Conservation (phyloP, 2,888 invertebrate species). For the Apamea crenata region DNA sequence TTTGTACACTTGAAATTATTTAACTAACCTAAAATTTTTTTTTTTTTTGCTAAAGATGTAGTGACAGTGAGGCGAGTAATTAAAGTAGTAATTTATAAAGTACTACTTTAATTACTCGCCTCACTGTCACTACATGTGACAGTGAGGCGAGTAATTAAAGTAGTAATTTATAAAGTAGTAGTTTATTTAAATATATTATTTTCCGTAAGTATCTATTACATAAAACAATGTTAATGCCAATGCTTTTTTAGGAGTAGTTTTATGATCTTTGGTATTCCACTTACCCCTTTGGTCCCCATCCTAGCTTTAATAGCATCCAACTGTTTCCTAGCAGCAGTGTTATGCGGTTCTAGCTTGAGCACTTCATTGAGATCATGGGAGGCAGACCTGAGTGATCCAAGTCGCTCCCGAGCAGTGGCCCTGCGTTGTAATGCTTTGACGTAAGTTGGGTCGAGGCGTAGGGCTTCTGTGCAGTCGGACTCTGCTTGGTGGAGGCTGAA, state of each 20-base stretch:
- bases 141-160: too few species aligned
- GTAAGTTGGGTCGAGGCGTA: slow-evolving; percentile 94
- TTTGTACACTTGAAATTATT: neutral
- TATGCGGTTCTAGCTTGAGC: slow-evolving; percentile 94
- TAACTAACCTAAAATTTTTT: too few species aligned
- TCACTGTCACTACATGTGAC: too few species aligned
- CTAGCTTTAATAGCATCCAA: slow-evolving; percentile 89
- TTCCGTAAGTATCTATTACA: too few species aligned
- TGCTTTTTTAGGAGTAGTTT: neutral
- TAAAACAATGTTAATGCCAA: too few species aligned
- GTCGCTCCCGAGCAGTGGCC: slow-evolving; percentile 93
- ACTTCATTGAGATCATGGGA: slow-evolving; percentile 93
- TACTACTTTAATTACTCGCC: too few species aligned
- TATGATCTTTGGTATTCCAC: slow-evolving; percentile 34
- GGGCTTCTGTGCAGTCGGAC: slow-evolving; percentile 95
- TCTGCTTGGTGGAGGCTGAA: slow-evolving; percentile 93
- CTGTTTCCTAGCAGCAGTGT: slow-evolving; percentile 92
- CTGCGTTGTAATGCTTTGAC: slow-evolving; percentile 96
- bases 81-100: too few species aligned
- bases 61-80: too few species aligned
- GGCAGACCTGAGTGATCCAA: slow-evolving; percentile 93
- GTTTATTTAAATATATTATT: too few species aligned
- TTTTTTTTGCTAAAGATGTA: too few species aligned
- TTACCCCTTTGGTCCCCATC: slow-evolving; percentile 88
- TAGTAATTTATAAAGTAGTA: too few species aligned